A percentile compares a stretch with the other conserved stretches of the same genome.
These are phyloP conservation scores for Salvelinus alpinus DNA, from an alignment of 2,113 vertebrate genomes.

Conservation along the genomic window DNA sequence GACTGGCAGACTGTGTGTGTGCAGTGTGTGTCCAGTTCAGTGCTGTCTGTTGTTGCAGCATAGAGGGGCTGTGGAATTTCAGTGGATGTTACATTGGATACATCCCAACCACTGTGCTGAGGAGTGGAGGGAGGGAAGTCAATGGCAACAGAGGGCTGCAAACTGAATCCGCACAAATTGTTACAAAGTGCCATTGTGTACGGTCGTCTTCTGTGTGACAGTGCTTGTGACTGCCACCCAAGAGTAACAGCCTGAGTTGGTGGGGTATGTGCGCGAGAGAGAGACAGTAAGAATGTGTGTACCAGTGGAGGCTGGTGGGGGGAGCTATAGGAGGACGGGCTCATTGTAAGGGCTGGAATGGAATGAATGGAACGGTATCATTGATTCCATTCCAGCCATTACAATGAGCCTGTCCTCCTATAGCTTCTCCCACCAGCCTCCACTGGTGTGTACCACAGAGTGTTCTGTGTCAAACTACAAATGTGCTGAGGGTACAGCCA, in stretches of 20 bases:
- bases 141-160: constrained; percentile 68
- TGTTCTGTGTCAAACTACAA: constrained; percentile 60
- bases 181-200: constrained; percentile 72
- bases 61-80: constrained; percentile 68
- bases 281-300: constrained; percentile 37
- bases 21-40: constrained; percentile 45
- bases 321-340: too few relatives aligned
- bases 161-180: constrained; percentile 69
- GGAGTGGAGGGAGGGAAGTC: constrained; percentile 55
- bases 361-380: too few relatives aligned
- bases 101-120: constrained; percentile 67
- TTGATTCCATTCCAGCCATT: too few relatives aligned
- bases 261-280: constrained; percentile 32
- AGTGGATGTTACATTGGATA: constrained; percentile 67
- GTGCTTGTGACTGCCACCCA: constrained; percentile 52
- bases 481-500: constrained; percentile 64
- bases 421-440: constrained; percentile 1
- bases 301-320: too few relatives aligned
- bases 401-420: too few relatives aligned
- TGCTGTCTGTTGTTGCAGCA: constrained; percentile 68
- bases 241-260: constrained; percentile 75
- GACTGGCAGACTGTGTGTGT: constrained; percentile 21
- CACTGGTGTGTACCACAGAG: constrained; percentile 44
- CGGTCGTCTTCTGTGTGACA: constrained; percentile 48
- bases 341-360: too few relatives aligned